These are phyloP conservation scores for Vidua chalybeata DNA, from an alignment of 2,113 vertebrate genomes.

Conservation along the genomic window DNA sequence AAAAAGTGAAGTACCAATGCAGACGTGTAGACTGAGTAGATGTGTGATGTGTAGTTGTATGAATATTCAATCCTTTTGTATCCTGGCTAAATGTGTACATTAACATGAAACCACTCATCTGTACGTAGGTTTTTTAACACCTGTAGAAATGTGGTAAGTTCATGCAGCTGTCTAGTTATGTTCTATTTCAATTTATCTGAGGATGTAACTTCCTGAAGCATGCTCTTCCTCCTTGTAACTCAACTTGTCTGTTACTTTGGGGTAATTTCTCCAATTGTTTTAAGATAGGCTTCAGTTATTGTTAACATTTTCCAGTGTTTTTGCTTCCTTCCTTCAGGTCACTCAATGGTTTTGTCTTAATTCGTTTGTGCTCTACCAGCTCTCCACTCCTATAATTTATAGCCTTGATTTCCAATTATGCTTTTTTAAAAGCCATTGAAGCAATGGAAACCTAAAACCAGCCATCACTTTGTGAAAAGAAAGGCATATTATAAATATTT, in stretches of 20 bases:
- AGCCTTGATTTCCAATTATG: neutral
- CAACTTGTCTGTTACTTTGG: neutral
- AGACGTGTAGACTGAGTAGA: neutral
- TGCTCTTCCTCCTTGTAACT: neutral
- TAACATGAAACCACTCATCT: neutral
- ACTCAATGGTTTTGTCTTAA: neutral
- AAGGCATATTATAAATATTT: neutral
- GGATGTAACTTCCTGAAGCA: neutral
- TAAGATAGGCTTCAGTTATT: neutral
- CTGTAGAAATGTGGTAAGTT: neutral
- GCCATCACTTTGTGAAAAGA: neutral
- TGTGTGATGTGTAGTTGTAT: too few species aligned
- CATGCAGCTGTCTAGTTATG: neutral
- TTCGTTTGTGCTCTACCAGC: neutral
- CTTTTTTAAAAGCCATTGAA: neutral
- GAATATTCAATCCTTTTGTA: neutral
- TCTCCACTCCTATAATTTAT: neutral
- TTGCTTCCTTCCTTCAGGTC: neutral
- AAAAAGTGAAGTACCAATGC: neutral
- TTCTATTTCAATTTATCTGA: neutral
- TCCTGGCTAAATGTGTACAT: neutral
- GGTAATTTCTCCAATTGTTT: neutral
- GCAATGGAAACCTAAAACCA: neutral
- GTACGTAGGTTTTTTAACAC: neutral
- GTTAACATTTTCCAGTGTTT: neutral